These are phyloP conservation scores for Brachionus rubens DNA, from an alignment of 1,140 invertebrate genomes.

Conservation along the genomic window DNA sequence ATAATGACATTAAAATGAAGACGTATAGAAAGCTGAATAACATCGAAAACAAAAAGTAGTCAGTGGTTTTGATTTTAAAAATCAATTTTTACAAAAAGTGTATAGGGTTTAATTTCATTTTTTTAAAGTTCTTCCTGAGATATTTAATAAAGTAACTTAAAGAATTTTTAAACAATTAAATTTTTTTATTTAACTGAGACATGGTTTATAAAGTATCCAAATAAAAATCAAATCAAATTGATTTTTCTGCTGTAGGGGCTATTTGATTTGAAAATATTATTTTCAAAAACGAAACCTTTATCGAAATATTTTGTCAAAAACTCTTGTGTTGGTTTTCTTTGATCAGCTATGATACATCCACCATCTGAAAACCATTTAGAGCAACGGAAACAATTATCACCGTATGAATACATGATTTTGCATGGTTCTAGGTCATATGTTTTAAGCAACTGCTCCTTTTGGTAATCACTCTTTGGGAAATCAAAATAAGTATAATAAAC, in stretches of 20 bases:
- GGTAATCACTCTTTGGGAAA: neutral
- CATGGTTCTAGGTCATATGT: constrained; percentile 1
- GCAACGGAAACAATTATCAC: neutral
- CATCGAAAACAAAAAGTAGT: constrained; percentile 1
- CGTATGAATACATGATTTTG: constrained; percentile 5
- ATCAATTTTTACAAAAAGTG: neutral
- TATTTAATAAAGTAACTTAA: too few species aligned
- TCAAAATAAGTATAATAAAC: neutral
- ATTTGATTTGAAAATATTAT: neutral
- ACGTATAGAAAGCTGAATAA: neutral
- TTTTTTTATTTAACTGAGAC: neutral
- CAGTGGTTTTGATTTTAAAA: neutral
- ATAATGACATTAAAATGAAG: constrained; percentile 1
- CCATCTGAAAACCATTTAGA: constrained; percentile 16
- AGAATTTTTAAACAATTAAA: neutral
- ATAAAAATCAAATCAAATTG: too few species aligned
- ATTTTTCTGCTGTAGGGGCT: too few species aligned
- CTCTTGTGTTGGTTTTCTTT: neutral
- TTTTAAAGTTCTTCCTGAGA: too few species aligned
- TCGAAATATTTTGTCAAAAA: constrained; percentile 15
- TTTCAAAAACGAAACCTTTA: neutral
- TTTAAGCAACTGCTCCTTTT: neutral
- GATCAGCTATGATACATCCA: neutral
- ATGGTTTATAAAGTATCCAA: too few species aligned
- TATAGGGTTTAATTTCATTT: neutral